Percentiles rank a stretch among this genome's conserved stretches.
phyloP scores from a whole-genome alignment of 2,797 vertebrate species.

The Ammospiza maritima region DNA sequence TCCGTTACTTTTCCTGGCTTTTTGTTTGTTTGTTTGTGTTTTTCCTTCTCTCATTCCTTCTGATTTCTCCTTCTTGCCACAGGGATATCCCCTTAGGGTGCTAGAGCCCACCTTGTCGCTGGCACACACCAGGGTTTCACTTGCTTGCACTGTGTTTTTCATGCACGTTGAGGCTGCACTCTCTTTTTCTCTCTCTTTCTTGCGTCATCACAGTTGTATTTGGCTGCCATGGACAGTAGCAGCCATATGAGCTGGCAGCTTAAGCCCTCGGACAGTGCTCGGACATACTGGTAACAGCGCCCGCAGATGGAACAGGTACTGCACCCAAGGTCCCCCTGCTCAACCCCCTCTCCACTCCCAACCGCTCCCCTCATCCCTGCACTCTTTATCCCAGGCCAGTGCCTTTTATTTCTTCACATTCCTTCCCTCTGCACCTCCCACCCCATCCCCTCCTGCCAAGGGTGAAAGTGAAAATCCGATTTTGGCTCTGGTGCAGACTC shows the following conservation, averaged over 20 bases:
- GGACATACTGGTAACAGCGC: slow-evolving; percentile 93
- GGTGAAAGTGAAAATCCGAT: background rate
- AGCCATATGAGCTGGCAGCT: slow-evolving; percentile 94
- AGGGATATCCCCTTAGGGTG: slow-evolving; percentile 60
- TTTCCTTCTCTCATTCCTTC: slow-evolving; percentile 69
- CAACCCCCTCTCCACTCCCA: slow-evolving; percentile 63
- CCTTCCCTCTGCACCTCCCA: slow-evolving; percentile 69
- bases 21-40: slow-evolving; percentile 61
- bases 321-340: slow-evolving; percentile 78
- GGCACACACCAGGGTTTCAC: slow-evolving; percentile 69
- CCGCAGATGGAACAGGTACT: slow-evolving; percentile 94
- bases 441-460: slow-evolving; percentile 55
- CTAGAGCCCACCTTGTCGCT: slow-evolving; percentile 72
- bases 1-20: slow-evolving; percentile 68
- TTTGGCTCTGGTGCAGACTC: slow-evolving; percentile 41
- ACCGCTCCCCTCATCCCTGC: slow-evolving; percentile 71
- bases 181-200: slow-evolving; percentile 88
- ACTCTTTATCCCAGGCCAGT: slow-evolving; percentile 69
- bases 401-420: slow-evolving; percentile 71
- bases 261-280: slow-evolving; percentile 94
- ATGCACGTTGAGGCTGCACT: slow-evolving; percentile 83
- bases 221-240: slow-evolving; percentile 94
- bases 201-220: slow-evolving; percentile 93
- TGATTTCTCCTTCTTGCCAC: slow-evolving; percentile 68
- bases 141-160: slow-evolving; percentile 79